Percentiles rank a stretch among this genome's conserved stretches.
These are phyloP conservation scores for Urocynchramus pylzowi DNA, from an alignment of 2,113 vertebrate species.

Conservation along the genomic window DNA sequence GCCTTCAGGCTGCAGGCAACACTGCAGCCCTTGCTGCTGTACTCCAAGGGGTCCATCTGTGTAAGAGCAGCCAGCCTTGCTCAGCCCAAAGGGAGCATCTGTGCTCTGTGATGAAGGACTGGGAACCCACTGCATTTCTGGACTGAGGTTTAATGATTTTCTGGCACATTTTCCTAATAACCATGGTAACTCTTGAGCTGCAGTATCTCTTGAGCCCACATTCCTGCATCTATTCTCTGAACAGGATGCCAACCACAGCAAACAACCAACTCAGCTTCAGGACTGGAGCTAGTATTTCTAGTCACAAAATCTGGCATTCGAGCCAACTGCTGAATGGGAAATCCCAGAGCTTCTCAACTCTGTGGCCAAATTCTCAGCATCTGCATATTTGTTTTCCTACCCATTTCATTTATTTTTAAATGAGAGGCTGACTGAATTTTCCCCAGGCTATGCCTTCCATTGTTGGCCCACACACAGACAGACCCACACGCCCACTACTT, in stretches of 20 bases:
- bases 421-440: conserved; percentile 10
- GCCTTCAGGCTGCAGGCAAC: not conserved
- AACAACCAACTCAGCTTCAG: conserved; percentile 7
- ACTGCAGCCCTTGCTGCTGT: not conserved
- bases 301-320: not conserved
- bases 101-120: not conserved
- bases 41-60: conserved; percentile 15
- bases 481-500: not conserved
- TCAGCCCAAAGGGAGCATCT: conserved; percentile 39
- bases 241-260: conserved; percentile 6
- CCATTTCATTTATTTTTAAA: conserved; percentile 57
- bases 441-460: not conserved
- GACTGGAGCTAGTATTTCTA: not conserved
- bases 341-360: conserved; percentile 29
- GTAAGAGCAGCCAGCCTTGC: not conserved
- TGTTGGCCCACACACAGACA: not conserved
- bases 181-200: conserved; percentile 44
- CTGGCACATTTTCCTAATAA: conserved; percentile 41
- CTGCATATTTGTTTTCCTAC: conserved; percentile 48
- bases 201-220: not conserved
- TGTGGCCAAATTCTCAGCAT: conserved; percentile 20
- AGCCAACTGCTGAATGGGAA: not conserved
- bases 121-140: conserved; percentile 16
- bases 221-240: conserved; percentile 9
- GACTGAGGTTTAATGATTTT: conserved; percentile 32